Evolutionary conservation across 92 coral and sea anemone species (phyloP), one percentile per base, ranked within the genome.

Genomic region (Phymanthus crucifer): DNA sequence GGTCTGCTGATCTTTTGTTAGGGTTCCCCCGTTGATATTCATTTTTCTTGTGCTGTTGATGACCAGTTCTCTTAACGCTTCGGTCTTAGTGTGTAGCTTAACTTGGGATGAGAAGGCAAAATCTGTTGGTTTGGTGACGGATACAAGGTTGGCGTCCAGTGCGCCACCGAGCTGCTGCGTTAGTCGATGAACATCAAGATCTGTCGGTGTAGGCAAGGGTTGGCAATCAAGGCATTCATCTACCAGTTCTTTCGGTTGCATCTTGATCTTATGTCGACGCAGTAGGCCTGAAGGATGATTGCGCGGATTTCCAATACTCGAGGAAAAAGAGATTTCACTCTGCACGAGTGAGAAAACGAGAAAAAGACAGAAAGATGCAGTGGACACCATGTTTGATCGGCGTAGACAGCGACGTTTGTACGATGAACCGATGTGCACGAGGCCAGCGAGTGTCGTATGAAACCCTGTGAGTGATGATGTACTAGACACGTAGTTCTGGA

Each of bases 171-270:
- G 64, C 9, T 73, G 52, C 65, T 37, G 40, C 61, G 47, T 56
- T 33, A 82, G 68, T 17, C 58, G 33, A 38, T 14, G 67, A 9
- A 64, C 73, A 26, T 57, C n/a, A 17, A 73, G 64, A 70, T 82
- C 86, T 32, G 66, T 4, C 10, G 73, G 19, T 10, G 66, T 43
- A 21, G 86, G 86, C 37, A 32, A 45, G 18, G 86, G 86, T 19
- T 82, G 86, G 50, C 86, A 82, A 31, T 82, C 66, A 10, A 27
- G 57, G 23, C 86, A 82, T 31, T 82, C 86, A 8, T 82, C 86
- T 0, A 72, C 43, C 16, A 82, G 68, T 5, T 82, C 86, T 47
- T 74, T 82, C 8, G 86, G 86, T 19, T 82, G 86, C 16, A 82
- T 56, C 43, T 74, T 82, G 40, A 56, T 82, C 38, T 64, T 75